phyloP scores from a whole-genome alignment of 2,797 vertebrate species.

The Lacerta agilis region DNA sequence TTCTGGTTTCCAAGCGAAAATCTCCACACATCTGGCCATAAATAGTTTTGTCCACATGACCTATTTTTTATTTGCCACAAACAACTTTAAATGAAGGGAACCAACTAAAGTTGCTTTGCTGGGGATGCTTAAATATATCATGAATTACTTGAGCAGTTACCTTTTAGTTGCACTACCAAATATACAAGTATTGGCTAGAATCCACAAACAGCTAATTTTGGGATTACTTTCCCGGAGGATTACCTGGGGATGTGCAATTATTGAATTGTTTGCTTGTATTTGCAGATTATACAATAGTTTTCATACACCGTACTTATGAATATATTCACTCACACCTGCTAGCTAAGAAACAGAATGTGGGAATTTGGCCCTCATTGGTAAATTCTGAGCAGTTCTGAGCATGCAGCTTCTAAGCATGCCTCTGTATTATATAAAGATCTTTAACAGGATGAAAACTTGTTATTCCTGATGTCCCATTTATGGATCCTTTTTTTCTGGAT shows the following conservation, averaged over 20 bases:
- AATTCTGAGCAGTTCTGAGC: neutral
- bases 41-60: neutral
- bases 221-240: too few relatives aligned
- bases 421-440: neutral
- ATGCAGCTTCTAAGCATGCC: neutral
- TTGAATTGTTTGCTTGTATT: neutral
- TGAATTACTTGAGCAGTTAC: neutral
- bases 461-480: neutral
- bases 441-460: neutral
- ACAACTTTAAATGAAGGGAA: neutral
- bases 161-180: neutral
- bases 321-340: neutral
- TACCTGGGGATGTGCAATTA: neutral
- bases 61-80: neutral
- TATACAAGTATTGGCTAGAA: neutral
- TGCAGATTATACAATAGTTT: neutral
- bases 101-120: neutral
- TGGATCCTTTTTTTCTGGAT: neutral
- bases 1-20: neutral
- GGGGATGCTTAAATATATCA: neutral
- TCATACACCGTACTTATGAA: rapidly evolving
- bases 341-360: neutral
- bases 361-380: neutral
- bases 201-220: too few relatives aligned
- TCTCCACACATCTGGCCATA: neutral